A percentile compares a stretch with the other conserved stretches of the same genome.
Conservation (phyloP, 2,113 vertebrate species). For the Trachemys scripta region DNA sequence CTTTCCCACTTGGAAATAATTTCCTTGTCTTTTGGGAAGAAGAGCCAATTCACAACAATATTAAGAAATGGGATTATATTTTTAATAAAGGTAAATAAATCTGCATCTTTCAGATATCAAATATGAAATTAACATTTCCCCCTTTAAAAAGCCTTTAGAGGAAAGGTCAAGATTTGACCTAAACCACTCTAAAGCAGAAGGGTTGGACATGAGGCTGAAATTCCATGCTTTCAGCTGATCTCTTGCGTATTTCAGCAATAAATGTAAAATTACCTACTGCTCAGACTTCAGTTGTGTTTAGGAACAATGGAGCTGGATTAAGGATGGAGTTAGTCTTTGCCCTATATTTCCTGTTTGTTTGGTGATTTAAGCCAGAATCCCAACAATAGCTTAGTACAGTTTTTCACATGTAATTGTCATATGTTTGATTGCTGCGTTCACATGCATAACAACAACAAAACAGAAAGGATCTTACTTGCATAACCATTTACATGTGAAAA, state of each 20-base stretch:
- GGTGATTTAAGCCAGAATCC: background rate
- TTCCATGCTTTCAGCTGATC: background rate
- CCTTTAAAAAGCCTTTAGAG: background rate
- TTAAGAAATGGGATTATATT: background rate
- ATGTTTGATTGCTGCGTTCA: background rate
- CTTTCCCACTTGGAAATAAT: background rate
- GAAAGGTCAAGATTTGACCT: background rate
- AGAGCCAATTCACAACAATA: background rate
- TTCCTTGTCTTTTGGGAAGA: background rate
- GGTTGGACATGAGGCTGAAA: background rate
- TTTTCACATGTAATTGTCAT: background rate
- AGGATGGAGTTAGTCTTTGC: background rate
- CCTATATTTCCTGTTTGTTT: background rate
- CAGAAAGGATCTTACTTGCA: fast-evolving
- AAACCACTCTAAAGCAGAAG: background rate
- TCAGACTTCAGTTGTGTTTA: background rate
- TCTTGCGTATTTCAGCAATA: background rate
- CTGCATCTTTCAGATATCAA: background rate
- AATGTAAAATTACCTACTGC: background rate
- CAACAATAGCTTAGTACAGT: background rate
- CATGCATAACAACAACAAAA: background rate
- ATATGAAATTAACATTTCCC: background rate
- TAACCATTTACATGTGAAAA: background rate
- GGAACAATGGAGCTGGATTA: background rate
- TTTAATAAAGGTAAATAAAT: background rate